Evolutionary conservation across 2,113 vertebrate genomes (phyloP).

Genomic region (Electrona antarctica): DNA sequence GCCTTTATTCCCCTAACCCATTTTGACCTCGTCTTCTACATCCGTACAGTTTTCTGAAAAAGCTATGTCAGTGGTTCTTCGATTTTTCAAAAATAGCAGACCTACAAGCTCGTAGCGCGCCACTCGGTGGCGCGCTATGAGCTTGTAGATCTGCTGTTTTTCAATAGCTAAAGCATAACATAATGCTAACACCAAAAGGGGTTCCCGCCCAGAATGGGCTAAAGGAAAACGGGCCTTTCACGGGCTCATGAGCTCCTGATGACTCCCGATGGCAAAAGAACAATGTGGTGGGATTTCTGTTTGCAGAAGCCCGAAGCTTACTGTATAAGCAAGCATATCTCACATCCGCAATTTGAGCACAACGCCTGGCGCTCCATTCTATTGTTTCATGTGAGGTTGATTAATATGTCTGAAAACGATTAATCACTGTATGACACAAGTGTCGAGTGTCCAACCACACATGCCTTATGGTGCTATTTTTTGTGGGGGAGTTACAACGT

Average conservation of each 20-base stretch:
- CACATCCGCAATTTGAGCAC: background rate
- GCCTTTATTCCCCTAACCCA: constrained; percentile 46
- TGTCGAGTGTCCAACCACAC: background rate
- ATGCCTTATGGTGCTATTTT: no score
- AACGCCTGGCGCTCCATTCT: background rate
- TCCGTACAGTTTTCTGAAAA: no score
- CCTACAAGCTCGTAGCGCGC: no score
- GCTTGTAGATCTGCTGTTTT: no score
- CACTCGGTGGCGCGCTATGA: no score
- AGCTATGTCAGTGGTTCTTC: no score
- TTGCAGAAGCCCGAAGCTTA: constrained; percentile 5
- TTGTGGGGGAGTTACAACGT: no score
- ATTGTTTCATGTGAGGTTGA: background rate
- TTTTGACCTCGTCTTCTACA: no score
- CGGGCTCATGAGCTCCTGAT: constrained; percentile 43
- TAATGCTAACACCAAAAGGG: no score
- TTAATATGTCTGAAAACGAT: background rate
- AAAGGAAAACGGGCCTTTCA: constrained; percentile 49
- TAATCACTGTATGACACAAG: constrained; percentile 1
- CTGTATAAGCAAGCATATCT: background rate
- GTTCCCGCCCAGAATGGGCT: no score
- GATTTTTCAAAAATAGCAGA: no score
- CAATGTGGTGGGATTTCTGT: constrained; percentile 24
- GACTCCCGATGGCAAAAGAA: constrained; percentile 31
- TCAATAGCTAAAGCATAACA: no score